Conservation (phyloP, 2,113 vertebrate genomes). For the Smithornis capensis region DNA sequence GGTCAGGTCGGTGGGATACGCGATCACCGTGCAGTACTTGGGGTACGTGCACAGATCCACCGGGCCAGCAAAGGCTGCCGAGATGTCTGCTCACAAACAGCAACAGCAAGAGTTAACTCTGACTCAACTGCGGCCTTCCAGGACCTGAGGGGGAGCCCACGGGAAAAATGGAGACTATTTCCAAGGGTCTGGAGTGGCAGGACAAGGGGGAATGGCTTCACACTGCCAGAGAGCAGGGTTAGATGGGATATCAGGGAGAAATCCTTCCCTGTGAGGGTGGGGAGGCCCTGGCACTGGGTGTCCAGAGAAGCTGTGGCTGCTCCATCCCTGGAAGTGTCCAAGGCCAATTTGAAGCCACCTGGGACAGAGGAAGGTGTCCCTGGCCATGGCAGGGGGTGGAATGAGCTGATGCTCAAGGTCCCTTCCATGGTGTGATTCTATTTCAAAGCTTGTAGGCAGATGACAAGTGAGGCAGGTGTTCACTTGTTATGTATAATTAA, state of each 20-base stretch:
- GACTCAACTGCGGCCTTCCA: neutral
- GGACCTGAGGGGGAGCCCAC: rapidly evolving
- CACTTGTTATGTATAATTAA: neutral
- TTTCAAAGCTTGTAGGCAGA: neutral
- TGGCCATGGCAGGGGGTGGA: neutral
- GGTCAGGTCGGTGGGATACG: constrained; percentile 93
- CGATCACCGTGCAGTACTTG: constrained; percentile 90
- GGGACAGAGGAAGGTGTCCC: neutral
- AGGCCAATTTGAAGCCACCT: neutral
- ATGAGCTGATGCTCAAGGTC: neutral
- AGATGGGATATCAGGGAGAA: rapidly evolving
- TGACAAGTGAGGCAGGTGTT: neutral
- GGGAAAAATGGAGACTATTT: neutral
- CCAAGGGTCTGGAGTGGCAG: neutral
- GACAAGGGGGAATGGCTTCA: neutral
- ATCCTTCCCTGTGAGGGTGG: neutral
- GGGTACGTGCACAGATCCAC: constrained; percentile 93
- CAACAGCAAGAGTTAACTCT: neutral
- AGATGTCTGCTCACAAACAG: constrained; percentile 80
- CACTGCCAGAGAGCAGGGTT: rapidly evolving
- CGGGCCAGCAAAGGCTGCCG: constrained; percentile 89
- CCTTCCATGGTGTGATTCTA: neutral
- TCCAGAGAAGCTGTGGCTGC: neutral
- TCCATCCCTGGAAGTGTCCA: neutral
- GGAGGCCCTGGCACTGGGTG: rapidly evolving